These are phyloP conservation scores for Zaprionus camerounensis DNA, from an alignment of 1,140 invertebrate genomes.

Conservation along the genomic window DNA sequence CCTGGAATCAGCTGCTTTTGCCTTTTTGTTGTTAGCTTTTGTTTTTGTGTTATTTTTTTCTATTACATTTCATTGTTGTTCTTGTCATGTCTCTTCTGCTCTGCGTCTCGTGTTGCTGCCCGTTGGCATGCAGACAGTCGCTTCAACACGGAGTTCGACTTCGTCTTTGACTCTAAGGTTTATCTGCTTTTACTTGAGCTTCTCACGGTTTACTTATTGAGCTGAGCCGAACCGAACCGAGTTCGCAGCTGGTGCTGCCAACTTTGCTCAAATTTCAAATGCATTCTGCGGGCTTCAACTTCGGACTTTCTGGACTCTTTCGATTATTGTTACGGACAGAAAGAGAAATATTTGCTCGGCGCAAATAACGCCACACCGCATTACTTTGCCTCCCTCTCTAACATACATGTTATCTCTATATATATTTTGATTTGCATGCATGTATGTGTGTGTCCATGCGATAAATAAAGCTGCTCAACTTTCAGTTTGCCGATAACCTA, in stretches of 20 bases:
- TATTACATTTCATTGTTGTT: constrained; percentile 23
- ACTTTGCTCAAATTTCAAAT: constrained; percentile 59
- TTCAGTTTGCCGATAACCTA: constrained; percentile 37
- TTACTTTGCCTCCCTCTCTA: constrained; percentile 24
- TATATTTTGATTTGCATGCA: background rate
- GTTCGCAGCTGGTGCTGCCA: constrained; percentile 43
- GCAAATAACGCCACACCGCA: constrained; percentile 30
- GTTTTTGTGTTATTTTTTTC: constrained; percentile 31
- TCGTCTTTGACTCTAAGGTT: constrained; percentile 55
- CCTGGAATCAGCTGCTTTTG: constrained; percentile 47
- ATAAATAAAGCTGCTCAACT: constrained; percentile 38
- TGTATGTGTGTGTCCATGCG: constrained; percentile 13
- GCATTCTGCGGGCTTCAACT: constrained; percentile 36
- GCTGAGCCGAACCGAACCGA: constrained; percentile 6
- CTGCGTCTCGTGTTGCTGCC: constrained; percentile 26
- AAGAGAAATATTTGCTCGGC: constrained; percentile 45
- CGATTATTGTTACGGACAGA: constrained; percentile 36
- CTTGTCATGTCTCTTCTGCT: constrained; percentile 30
- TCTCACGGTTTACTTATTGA: constrained; percentile 80
- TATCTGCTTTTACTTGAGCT: constrained; percentile 76
- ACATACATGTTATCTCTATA: background rate
- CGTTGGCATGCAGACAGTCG: constrained; percentile 59
- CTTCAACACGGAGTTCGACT: background rate
- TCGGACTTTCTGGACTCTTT: constrained; percentile 24
- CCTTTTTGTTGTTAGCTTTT: constrained; percentile 32